Percentiles rank a stretch among this genome's conserved stretches.
Evolutionary conservation across 2,797 vertebrate species (phyloP).

Genomic region (Centropyge bicolor): DNA sequence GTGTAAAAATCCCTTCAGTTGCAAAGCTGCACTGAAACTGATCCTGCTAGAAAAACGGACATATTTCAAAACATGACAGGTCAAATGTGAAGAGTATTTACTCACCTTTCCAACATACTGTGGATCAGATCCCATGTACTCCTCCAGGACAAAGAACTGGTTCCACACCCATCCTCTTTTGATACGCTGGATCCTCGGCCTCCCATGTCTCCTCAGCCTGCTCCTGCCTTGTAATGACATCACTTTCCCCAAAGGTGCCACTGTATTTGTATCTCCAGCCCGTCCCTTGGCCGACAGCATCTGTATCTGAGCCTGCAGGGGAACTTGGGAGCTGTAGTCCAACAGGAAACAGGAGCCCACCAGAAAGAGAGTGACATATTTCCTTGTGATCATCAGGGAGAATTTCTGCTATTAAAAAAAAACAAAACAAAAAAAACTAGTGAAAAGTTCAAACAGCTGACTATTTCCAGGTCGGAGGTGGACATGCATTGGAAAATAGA

Average conservation of each 20-base stretch:
- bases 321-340: conserved; percentile 90
- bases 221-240: conserved; percentile 52
- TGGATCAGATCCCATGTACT: conserved; percentile 95
- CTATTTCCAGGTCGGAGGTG: conserved; percentile 31
- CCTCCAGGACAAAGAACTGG: conserved; percentile 96
- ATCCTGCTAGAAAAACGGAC: neutral
- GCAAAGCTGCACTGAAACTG: neutral
- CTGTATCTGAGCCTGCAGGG: conserved; percentile 82
- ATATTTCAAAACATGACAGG: neutral
- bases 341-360: conserved; percentile 92
- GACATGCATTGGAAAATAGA: conserved; percentile 31
- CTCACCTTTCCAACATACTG: conserved; percentile 96
- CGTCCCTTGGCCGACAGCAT: conserved; percentile 56
- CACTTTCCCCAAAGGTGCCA: neutral
- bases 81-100: neutral
- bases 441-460: conserved; percentile 1
- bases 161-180: conserved; percentile 98
- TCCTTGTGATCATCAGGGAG: conserved; percentile 93
- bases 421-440: conserved; percentile 31
- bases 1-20: neutral
- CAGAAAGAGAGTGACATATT: conserved; percentile 89
- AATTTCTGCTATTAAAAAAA: conserved; percentile 24
- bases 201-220: conserved; percentile 61
- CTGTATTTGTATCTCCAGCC: neutral
- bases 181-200: conserved; percentile 85